These are phyloP conservation scores for Stictocephala bisonia DNA, from an alignment of 2,888 invertebrate genomes.

Conservation along the genomic window DNA sequence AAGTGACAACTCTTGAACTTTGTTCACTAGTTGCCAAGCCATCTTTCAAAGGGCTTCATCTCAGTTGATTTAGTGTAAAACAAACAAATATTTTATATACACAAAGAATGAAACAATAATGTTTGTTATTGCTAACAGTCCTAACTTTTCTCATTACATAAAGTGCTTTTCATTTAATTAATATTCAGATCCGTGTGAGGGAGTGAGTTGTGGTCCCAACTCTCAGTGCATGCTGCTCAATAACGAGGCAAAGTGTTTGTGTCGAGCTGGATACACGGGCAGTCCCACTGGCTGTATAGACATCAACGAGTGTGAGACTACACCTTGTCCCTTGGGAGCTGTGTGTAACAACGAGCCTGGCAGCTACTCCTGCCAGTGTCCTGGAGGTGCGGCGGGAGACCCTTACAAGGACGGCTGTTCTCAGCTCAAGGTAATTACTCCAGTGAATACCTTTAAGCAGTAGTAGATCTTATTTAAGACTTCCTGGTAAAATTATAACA, in stretches of 20 bases:
- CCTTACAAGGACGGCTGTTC: conserved; percentile 83
- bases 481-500: too few species aligned
- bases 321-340: conserved; percentile 86
- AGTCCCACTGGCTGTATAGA: conserved; percentile 82
- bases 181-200: conserved; percentile 92
- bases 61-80: too few species aligned
- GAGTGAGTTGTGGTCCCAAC: conserved; percentile 84
- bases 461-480: too few species aligned
- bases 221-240: conserved; percentile 89
- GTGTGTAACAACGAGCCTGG: conserved; percentile 92
- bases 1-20: too few species aligned
- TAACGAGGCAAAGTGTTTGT: conserved; percentile 85
- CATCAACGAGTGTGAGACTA: conserved; percentile 85
- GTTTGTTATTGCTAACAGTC: too few species aligned
- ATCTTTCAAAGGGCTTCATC: too few species aligned
- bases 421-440: conserved; percentile 62
- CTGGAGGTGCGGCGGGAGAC: conserved; percentile 82
- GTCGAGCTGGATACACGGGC: conserved; percentile 84
- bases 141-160: too few species aligned
- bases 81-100: too few species aligned
- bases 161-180: too few species aligned
- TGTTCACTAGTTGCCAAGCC: too few species aligned
- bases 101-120: too few species aligned
- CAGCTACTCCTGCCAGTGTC: conserved; percentile 88
- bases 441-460: too few species aligned